Evolutionary conservation across 2,888 invertebrate genomes (phyloP), one percentile per base, ranked within the genome.

Genomic region (Metopia argyrocephala): DNA sequence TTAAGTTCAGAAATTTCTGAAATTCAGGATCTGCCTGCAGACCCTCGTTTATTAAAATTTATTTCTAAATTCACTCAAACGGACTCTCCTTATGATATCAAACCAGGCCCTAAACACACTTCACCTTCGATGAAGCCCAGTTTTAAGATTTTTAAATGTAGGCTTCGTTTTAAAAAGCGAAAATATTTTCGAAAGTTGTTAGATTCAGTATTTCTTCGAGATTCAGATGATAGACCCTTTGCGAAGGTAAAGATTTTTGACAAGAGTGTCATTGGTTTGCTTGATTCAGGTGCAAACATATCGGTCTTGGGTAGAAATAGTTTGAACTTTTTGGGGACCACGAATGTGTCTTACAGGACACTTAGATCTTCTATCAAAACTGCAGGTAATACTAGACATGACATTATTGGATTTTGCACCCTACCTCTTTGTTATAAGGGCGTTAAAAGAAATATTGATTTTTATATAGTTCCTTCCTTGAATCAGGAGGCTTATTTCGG

Each of bases 201-300:
- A 12, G 64, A 57, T n/a, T 50, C 23, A 38, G 21, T n/a, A 25
- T 20, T 20, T 3, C 6, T 46, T n/a, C n/a, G n/a, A n/a, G n/a
- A n/a, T n/a, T n/a, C n/a, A n/a, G n/a, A n/a, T n/a, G n/a, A n/a
- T n/a, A 27, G 78, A 28, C 78, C 78, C 2, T 65, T 78, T 25
- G 65, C 52, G 15, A 76, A 57, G 20, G 57, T 76, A 2, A 27
- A 64, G 18, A 28, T 76, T 18, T 25, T 20, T 3, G 23, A 50
- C n/a, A 64, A 64, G 18, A 21, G 38, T 18, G 21, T 71, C 1
- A 5, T 65, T 7, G 78, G 70, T 5, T 25, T 78, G 25, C 23
- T 78, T 2, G 70, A 70, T 27, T 70, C 61, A 0, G 61, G 61
- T 1, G 73, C 73, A 7, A 73, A 45, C 52, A 31, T 73, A 3